These are phyloP conservation scores for Uropetala carovei DNA, from an alignment of 2,888 invertebrate genomes.

Conservation along the genomic window DNA sequence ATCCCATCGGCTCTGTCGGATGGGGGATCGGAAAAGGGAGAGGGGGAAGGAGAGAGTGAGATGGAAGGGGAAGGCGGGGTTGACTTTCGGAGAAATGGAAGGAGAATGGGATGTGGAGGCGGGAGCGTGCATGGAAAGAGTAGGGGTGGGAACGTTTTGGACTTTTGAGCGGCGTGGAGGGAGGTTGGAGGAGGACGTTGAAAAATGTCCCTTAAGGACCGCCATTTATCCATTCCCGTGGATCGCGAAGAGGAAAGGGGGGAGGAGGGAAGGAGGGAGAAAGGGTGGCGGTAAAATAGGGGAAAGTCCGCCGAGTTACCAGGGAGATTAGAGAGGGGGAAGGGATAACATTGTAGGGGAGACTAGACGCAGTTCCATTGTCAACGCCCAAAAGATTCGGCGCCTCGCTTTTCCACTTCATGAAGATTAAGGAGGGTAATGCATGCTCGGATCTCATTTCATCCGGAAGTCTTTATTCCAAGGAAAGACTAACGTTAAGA, in stretches of 20 bases:
- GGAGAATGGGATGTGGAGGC: not conserved
- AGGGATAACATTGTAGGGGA: too few relatives aligned
- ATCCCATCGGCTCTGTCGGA: slow-evolving; percentile 34
- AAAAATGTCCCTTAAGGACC: slow-evolving; percentile 48
- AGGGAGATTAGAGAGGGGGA: too few relatives aligned
- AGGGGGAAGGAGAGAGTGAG: not conserved
- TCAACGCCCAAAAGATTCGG: too few relatives aligned
- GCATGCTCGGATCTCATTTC: too few relatives aligned
- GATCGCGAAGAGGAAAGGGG: not conserved
- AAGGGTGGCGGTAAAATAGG: not conserved
- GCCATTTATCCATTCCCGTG: slow-evolving; percentile 54
- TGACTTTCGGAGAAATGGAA: not conserved
- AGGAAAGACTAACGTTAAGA: too few relatives aligned
- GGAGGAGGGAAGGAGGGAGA: not conserved
- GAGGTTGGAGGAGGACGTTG: not conserved
- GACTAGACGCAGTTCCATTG: too few relatives aligned
- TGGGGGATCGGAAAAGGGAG: too few relatives aligned
- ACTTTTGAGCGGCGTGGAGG: not conserved
- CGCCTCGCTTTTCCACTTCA: too few relatives aligned
- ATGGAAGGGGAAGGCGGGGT: not conserved
- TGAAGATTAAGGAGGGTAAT: too few relatives aligned
- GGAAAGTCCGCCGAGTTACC: too few relatives aligned
- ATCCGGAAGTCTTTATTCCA: too few relatives aligned
- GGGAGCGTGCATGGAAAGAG: not conserved
- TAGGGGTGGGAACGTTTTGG: not conserved